These are phyloP conservation scores for Calyptommatus sinebrachiatus DNA, from an alignment of 2,113 vertebrate genomes.

Conservation along the genomic window DNA sequence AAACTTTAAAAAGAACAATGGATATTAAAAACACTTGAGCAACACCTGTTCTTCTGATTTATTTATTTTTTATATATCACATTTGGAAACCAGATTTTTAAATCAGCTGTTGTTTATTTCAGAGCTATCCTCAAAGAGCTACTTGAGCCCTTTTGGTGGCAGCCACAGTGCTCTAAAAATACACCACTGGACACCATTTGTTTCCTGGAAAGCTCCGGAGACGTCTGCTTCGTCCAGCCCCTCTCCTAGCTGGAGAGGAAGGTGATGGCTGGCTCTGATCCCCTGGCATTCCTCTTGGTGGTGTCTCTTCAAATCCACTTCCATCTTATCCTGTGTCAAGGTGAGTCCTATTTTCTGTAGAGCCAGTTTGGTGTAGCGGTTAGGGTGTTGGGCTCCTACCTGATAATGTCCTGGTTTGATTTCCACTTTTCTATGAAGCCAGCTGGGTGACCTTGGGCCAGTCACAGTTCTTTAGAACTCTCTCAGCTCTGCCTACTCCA, in stretches of 20 bases:
- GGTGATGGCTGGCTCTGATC: slow-evolving; percentile 5
- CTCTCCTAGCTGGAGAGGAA: slow-evolving; percentile 8
- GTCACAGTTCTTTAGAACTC: no score
- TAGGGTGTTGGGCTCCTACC: no score
- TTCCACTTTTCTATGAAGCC: no score
- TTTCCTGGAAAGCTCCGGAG: background rate
- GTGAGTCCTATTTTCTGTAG: background rate
- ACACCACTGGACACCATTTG: background rate
- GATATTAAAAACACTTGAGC: background rate
- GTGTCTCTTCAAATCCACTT: background rate
- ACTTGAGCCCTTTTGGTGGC: background rate
- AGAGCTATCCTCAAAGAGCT: background rate
- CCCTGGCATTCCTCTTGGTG: slow-evolving; percentile 1
- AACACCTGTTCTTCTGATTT: background rate
- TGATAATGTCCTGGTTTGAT: no score
- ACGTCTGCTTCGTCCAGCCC: background rate
- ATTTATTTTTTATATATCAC: background rate
- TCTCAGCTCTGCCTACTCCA: no score
- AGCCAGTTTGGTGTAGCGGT: no score
- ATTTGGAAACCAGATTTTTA: background rate
- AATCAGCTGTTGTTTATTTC: background rate
- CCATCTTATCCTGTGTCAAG: background rate
- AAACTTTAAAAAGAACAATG: no score
- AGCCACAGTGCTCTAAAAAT: background rate
- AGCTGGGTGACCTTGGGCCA: no score